Evolutionary conservation across 1,140 invertebrate species (phyloP).

Genomic region (Bombus sylvicola): DNA sequence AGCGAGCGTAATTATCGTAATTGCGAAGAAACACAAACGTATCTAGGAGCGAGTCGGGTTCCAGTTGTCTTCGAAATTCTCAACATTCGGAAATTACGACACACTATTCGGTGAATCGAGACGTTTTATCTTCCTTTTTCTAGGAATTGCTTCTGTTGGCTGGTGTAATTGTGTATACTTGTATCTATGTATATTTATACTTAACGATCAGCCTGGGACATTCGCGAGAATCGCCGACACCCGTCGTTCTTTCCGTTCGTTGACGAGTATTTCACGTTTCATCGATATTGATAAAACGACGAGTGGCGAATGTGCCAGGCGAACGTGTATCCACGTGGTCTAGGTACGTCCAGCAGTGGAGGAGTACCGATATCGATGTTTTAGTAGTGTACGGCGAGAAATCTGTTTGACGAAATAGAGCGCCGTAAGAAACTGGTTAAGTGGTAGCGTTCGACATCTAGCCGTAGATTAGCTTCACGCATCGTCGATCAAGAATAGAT

Average conservation of each 20-base stretch:
- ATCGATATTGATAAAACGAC: background rate
- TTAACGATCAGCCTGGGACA: background rate
- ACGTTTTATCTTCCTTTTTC: slow-evolving; percentile 45
- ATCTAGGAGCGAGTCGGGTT: background rate
- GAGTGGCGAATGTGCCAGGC: slow-evolving; percentile 11
- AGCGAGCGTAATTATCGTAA: background rate
- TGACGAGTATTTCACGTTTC: background rate
- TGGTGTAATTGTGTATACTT: slow-evolving; percentile 47
- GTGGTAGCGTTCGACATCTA: background rate
- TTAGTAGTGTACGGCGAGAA: slow-evolving; percentile 27
- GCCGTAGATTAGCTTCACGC: slow-evolving; percentile 1
- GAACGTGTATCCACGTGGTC: background rate
- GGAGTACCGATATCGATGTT: slow-evolving; percentile 17
- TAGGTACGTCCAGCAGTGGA: background rate
- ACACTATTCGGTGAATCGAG: background rate
- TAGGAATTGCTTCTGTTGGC: slow-evolving; percentile 71
- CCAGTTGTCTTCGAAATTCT: background rate
- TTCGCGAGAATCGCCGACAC: background rate
- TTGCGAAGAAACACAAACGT: background rate
- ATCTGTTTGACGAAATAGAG: slow-evolving; percentile 38
- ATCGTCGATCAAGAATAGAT: background rate
- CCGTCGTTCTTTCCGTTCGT: background rate
- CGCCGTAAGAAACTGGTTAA: background rate
- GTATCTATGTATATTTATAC: slow-evolving; percentile 34
- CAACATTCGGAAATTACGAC: background rate